These are phyloP conservation scores for Desmodus rotundus DNA, from an alignment of 2,113 vertebrate species.

Conservation along the genomic window DNA sequence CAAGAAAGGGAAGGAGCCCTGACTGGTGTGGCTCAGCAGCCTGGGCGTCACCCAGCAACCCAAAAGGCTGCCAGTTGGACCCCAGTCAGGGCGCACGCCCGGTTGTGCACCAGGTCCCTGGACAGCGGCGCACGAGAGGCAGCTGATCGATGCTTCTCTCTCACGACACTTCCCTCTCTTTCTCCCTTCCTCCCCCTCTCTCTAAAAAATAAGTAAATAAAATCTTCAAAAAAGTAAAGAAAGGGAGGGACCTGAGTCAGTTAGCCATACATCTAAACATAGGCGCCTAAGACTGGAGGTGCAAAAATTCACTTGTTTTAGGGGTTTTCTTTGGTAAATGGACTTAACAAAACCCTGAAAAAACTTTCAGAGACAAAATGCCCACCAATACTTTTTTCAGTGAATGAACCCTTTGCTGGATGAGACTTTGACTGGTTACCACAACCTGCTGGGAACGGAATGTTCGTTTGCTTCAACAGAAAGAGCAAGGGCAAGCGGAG, in stretches of 20 bases:
- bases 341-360: background rate
- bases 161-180: no score
- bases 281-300: background rate
- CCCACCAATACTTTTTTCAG: background rate
- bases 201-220: no score
- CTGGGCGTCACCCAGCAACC: no score
- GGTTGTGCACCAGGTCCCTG: no score
- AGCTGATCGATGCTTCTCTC: no score
- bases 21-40: no score
- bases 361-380: background rate
- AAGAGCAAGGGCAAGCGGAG: background rate
- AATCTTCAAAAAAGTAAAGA: no score
- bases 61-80: no score
- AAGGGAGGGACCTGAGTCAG: background rate
- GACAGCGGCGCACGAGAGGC: no score
- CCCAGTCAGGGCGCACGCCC: no score
- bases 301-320: background rate
- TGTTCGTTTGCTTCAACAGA: background rate
- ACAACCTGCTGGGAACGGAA: background rate
- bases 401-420: background rate
- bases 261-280: fast-evolving
- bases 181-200: no score
- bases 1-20: background rate
- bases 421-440: background rate
- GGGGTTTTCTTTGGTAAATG: background rate